phyloP scores from a whole-genome alignment of 1,140 invertebrate genomes.

The Teleogryllus occipitalis region DNA sequence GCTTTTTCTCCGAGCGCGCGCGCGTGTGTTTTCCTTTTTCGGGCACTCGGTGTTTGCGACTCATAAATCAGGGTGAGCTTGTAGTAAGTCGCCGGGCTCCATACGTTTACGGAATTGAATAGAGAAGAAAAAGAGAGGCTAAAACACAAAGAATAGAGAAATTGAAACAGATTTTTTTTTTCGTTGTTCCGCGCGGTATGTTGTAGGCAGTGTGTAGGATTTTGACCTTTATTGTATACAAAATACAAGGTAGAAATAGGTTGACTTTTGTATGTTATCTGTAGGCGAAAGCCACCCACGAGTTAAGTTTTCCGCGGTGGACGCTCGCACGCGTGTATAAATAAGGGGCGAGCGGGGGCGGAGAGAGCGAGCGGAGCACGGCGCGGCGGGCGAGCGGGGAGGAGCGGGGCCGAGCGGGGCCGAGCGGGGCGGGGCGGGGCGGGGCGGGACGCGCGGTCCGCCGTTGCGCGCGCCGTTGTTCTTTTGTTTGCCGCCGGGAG shows the following conservation, averaged over 20 bases:
- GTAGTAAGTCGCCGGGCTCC: conserved; percentile 9
- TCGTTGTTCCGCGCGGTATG: not conserved
- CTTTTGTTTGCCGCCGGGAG: not conserved
- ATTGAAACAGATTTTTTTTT: conserved; percentile 15
- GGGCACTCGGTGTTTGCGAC: not conserved
- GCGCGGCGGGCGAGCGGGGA: too few relatives aligned
- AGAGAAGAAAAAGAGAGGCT: conserved; percentile 8
- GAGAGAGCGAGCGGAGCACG: not conserved
- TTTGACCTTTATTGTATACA: conserved; percentile 18
- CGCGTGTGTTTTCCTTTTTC: not conserved
- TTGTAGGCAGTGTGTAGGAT: conserved; percentile 12
- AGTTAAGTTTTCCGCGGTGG: conserved; percentile 3
- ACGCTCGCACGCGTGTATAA: not conserved
- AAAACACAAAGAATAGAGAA: conserved; percentile 5
- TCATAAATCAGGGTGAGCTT: not conserved
- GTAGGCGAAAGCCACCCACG: conserved; percentile 10
- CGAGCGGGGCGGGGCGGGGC: too few relatives aligned
- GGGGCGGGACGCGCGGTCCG: too few relatives aligned
- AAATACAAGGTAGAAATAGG: conserved; percentile 17
- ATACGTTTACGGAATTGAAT: conserved; percentile 17
- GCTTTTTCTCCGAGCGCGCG: not conserved
- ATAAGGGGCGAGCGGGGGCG: not conserved
- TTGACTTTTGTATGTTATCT: conserved; percentile 13
- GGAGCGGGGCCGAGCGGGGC: too few relatives aligned
- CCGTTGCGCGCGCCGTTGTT: not conserved